Evolutionary conservation across 2,888 invertebrate species (phyloP).

Genomic region (Argyresthia goedartella): DNA sequence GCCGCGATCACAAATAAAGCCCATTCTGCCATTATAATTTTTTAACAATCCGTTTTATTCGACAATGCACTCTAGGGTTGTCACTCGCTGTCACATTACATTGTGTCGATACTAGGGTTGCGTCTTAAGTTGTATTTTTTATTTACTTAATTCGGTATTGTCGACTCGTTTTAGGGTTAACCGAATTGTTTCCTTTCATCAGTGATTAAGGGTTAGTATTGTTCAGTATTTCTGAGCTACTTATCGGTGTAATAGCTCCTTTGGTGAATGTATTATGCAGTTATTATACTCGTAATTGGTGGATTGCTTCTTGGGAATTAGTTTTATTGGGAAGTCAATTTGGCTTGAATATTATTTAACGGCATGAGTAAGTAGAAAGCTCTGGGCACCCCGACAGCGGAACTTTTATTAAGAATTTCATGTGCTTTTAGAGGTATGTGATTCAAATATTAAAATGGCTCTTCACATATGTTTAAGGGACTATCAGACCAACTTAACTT

Average conservation of each 20-base stretch:
- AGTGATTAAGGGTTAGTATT: background rate
- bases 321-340: too few relatives aligned
- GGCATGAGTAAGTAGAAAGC: too few relatives aligned
- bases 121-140: constrained; percentile 3
- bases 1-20: constrained; percentile 5
- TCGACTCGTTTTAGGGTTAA: constrained; percentile 1
- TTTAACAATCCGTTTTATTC: constrained; percentile 5
- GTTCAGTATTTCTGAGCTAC: background rate
- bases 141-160: constrained; percentile 2
- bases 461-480: too few relatives aligned
- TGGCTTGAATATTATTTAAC: too few relatives aligned
- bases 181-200: constrained; percentile 4
- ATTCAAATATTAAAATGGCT: too few relatives aligned
- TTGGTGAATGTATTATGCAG: background rate
- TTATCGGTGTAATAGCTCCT: background rate
- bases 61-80: constrained; percentile 3
- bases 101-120: constrained; percentile 1
- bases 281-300: too few relatives aligned
- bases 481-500: too few relatives aligned
- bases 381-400: too few relatives aligned
- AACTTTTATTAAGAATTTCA: too few relatives aligned
- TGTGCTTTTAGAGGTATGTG: too few relatives aligned
- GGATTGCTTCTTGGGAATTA: too few relatives aligned
- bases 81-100: constrained; percentile 3
- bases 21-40: constrained; percentile 5